Percentiles rank a stretch among this genome's conserved stretches.
These are phyloP conservation scores for Rhinella marina DNA, from an alignment of 2,797 vertebrate species.

Conservation along the genomic window DNA sequence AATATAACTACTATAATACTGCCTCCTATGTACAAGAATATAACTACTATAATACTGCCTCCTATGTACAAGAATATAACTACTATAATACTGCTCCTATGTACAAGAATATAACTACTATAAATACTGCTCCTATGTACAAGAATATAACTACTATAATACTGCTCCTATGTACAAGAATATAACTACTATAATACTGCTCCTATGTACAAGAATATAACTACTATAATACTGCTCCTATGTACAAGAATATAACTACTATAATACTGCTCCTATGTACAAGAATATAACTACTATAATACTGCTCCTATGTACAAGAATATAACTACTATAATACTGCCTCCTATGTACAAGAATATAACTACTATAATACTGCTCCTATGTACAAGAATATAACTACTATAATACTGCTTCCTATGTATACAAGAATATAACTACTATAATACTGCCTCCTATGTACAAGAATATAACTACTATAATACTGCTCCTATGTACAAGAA, in stretches of 20 bases:
- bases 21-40: slow-evolving; percentile 9
- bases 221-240: not conserved
- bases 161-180: not conserved
- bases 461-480: slow-evolving; percentile 20
- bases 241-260: slow-evolving; percentile 5
- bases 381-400: slow-evolving; percentile 2
- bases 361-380: slow-evolving; percentile 3
- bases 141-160: slow-evolving; percentile 17
- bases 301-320: not conserved
- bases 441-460: not conserved
- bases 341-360: not conserved
- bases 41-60: slow-evolving; percentile 11
- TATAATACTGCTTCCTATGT: not conserved
- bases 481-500: slow-evolving; percentile 8
- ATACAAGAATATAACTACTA: slow-evolving; percentile 13
- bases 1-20: slow-evolving; percentile 22
- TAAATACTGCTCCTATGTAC: slow-evolving; percentile 1
- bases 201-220: slow-evolving; percentile 2
- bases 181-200: slow-evolving; percentile 15
- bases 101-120: slow-evolving; percentile 12
- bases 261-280: not conserved
- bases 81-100: slow-evolving; percentile 9
- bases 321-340: slow-evolving; percentile 5
- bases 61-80: slow-evolving; percentile 6
- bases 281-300: slow-evolving; percentile 7